Evolutionary conservation across 1,140 invertebrate genomes (phyloP).

Genomic region (Myzus persicae): DNA sequence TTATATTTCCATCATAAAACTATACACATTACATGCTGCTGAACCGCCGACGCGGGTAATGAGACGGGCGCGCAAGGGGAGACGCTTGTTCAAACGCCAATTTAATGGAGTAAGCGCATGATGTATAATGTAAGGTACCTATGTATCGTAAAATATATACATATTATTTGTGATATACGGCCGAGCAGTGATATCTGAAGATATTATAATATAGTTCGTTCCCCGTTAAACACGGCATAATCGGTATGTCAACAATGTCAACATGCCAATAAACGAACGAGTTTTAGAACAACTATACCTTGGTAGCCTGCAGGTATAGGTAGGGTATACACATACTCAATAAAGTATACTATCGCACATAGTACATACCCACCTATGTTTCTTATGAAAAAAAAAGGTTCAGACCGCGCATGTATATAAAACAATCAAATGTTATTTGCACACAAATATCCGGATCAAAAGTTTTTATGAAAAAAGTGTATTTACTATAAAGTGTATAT

Average conservation of each 20-base stretch:
- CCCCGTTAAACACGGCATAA: background rate
- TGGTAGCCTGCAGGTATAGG: background rate
- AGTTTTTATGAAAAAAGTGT: background rate
- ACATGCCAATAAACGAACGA: background rate
- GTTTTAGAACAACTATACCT: background rate
- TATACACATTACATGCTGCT: background rate
- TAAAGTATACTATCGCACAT: background rate
- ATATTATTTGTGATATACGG: background rate
- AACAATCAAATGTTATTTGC: background rate
- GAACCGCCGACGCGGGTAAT: constrained; percentile 24
- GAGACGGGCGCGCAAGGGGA: background rate
- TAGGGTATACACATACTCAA: background rate
- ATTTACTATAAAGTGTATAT: background rate
- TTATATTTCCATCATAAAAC: constrained; percentile 39
- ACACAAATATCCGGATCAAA: background rate
- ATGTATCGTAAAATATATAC: background rate
- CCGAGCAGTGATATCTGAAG: background rate
- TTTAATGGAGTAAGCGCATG: background rate
- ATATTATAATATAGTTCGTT: background rate
- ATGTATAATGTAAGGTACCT: background rate
- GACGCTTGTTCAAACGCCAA: constrained; percentile 6
- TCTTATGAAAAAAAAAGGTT: background rate
- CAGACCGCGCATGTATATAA: background rate
- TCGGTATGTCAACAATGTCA: background rate
- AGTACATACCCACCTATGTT: background rate